Conservation (phyloP, 2,113 vertebrate genomes). For the Gracilinanus agilis region DNA sequence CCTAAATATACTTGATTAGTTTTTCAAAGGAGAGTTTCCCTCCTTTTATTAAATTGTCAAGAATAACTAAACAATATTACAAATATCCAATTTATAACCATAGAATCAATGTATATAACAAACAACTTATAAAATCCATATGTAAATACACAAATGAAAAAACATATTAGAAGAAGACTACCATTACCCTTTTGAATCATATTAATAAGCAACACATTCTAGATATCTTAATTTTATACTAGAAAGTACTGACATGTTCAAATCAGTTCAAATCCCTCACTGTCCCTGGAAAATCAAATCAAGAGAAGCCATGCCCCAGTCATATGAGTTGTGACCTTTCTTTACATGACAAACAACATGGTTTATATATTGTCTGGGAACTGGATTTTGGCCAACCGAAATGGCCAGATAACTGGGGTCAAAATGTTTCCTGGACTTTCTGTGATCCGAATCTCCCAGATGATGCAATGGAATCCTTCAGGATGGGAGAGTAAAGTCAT, state of each 20-base stretch:
- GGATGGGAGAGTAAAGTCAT: not conserved
- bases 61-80: too few relatives aligned
- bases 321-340: not conserved
- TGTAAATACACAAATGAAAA: too few relatives aligned
- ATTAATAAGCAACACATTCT: too few relatives aligned
- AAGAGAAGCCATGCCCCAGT: not conserved
- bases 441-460: not conserved
- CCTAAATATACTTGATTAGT: too few relatives aligned
- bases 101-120: too few relatives aligned
- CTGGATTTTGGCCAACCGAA: not conserved
- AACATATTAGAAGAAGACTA: too few relatives aligned
- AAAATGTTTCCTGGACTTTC: not conserved
- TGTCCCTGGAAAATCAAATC: not conserved
- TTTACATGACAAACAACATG: not conserved
- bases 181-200: too few relatives aligned
- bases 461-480: not conserved
- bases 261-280: not conserved
- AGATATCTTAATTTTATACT: too few relatives aligned
- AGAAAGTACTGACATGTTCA: not conserved
- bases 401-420: not conserved
- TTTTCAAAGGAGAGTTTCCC: too few relatives aligned
- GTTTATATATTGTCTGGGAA: not conserved
- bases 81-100: too few relatives aligned
- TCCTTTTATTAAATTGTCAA: too few relatives aligned
- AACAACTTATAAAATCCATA: too few relatives aligned